Evolutionary conservation across 2,113 vertebrate species (phyloP).

Genomic region (Cephalopholis sonnerati): DNA sequence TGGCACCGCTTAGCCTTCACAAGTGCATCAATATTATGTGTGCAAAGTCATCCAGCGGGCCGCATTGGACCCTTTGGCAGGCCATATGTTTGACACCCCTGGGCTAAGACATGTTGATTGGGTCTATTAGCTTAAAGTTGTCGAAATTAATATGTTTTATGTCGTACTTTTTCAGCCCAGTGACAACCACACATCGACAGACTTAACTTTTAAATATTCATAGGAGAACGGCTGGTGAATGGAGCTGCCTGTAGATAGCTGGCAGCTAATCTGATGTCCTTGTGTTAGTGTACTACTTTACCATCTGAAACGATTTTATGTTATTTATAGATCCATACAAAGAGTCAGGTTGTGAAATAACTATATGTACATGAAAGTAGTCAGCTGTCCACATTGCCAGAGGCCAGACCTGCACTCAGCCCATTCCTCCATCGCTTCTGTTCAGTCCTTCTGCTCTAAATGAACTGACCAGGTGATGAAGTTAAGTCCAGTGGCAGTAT

Average conservation of each 20-base stretch:
- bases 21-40: too few species aligned
- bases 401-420: neutral
- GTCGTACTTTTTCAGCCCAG: neutral
- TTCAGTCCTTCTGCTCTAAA: neutral
- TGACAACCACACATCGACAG: constrained; percentile 7
- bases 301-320: neutral
- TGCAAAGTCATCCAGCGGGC: too few species aligned
- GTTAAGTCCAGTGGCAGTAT: neutral
- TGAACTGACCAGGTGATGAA: constrained; percentile 2
- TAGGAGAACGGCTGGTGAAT: neutral
- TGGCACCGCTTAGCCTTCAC: too few species aligned
- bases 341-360: neutral
- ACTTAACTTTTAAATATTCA: neutral
- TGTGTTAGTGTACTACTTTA: constrained; percentile 20
- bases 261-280: constrained; percentile 8
- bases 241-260: neutral
- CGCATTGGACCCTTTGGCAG: too few species aligned
- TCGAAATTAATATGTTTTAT: neutral
- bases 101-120: neutral
- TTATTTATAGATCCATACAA: neutral
- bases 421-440: neutral
- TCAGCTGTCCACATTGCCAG: neutral
- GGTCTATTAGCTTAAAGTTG: neutral
- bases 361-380: neutral
- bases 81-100: too few species aligned